phyloP scores from a whole-genome alignment of 1,140 invertebrate species.

The Macrobrachium nipponense region DNA sequence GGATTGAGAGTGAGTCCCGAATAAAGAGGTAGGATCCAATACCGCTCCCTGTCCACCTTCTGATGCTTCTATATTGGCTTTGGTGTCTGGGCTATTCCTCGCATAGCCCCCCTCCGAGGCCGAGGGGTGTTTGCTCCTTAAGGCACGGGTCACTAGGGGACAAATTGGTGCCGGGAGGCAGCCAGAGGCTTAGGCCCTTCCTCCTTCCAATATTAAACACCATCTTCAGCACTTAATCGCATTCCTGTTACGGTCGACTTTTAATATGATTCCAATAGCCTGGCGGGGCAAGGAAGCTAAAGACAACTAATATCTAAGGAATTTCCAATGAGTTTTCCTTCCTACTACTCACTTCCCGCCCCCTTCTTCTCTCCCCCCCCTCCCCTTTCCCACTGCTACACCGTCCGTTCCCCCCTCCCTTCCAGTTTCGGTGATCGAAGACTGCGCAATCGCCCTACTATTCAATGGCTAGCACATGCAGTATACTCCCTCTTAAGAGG shows the following conservation, averaged over 20 bases:
- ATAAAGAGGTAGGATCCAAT: conserved; percentile 61
- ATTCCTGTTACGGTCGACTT: conserved; percentile 64
- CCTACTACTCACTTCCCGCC: background rate
- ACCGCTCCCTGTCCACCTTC: conserved; percentile 59
- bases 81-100: conserved; percentile 55
- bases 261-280: conserved; percentile 64
- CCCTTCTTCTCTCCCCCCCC: no score
- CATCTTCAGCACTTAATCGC: conserved; percentile 64
- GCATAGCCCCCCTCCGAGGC: conserved; percentile 24
- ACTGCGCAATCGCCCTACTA: conserved; percentile 36
- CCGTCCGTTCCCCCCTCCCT: no score
- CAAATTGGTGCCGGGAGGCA: conserved; percentile 33
- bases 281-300: conserved; percentile 57
- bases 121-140: conserved; percentile 48
- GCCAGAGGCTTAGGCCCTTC: conserved; percentile 41
- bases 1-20: conserved; percentile 55
- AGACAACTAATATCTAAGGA: conserved; percentile 61
- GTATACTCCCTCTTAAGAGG: background rate
- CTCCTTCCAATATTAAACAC: conserved; percentile 62
- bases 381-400: no score
- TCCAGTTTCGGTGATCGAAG: conserved; percentile 29
- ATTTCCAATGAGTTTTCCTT: conserved; percentile 54
- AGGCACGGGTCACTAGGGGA: conserved; percentile 30
- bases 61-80: conserved; percentile 63
- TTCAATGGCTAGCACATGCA: conserved; percentile 32